Evolutionary conservation across 2,888 invertebrate species (phyloP), one percentile per base, ranked within the genome.

Genomic region (Cheilosia impressa): DNA sequence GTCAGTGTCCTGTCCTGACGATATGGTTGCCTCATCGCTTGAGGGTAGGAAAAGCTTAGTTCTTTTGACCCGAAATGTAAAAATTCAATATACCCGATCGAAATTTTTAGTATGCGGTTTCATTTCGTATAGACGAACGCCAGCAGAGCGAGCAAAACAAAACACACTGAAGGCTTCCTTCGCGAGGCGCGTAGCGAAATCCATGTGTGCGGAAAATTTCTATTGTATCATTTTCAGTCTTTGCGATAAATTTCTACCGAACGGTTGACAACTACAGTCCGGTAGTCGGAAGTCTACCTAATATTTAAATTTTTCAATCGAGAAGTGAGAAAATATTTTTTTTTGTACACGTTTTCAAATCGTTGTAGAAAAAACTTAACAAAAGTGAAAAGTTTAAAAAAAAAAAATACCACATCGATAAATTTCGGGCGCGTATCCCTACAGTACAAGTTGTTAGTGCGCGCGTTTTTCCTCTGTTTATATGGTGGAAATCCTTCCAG

Each of bases 41-140:
- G 9, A 57, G 80, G 76, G 72, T 63, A 50, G 76, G 7, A 68
- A 81, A 81, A 85, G 85, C 85, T 85, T 81, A 22, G n/a, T 77
- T 81, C 76, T 81, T 81, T 85, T 85, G 85, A 85, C 85, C 85
- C 77, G 85, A 85, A 85, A 85, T 81, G 72, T 72, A 71, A 85
- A 84, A 75, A 80, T 75, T 60, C 84, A 75, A 80, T 84, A 84
- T 38, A 85, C 72, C 76, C 81, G 85, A 85, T 81, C 71, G 81
- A 85, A 85, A 72, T 71, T 85, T 38, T 85, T 50, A 85, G 81
- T 81, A 63, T 85, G 85, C 76, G 85, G 81, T 85, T 81, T 85
- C 81, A 68, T 72, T 85, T 85, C 68, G 60, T 68, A 77, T 77
- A 72, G 85, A 63, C 72, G n/a, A 81, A 77, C 76, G 63, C 68